Percentiles rank a stretch among this genome's conserved stretches.
Evolutionary conservation across 2,113 vertebrate genomes (phyloP).

Genomic region (Lagopus muta): DNA sequence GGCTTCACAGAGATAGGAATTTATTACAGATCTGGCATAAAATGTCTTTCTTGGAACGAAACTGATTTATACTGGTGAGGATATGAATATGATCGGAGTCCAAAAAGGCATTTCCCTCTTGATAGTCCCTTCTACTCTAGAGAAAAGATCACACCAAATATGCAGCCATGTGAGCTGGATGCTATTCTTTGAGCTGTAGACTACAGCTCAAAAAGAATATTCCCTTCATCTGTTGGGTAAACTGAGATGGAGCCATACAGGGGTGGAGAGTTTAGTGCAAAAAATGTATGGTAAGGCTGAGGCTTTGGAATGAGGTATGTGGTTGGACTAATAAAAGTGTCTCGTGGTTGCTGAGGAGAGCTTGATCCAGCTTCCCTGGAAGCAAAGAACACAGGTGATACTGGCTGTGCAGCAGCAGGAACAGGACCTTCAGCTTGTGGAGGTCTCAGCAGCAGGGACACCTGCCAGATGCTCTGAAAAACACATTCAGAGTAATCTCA

Average conservation of each 20-base stretch:
- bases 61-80: background rate
- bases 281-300: constrained; percentile 22
- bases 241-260: background rate
- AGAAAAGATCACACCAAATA: background rate
- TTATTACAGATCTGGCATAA: background rate
- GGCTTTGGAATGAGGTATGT: constrained; percentile 34
- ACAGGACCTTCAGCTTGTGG: constrained; percentile 14
- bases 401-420: background rate
- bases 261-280: constrained; percentile 42
- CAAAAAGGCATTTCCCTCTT: background rate
- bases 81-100: constrained; percentile 8
- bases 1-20: background rate
- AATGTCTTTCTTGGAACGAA: background rate
- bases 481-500: constrained; percentile 34
- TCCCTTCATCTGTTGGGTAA: constrained; percentile 27
- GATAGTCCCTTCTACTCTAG: background rate
- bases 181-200: background rate
- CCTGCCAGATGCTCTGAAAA: constrained; percentile 30
- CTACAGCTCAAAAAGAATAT: constrained; percentile 31
- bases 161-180: background rate
- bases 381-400: background rate
- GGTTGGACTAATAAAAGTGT: constrained; percentile 9
- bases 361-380: constrained; percentile 19
- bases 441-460: constrained; percentile 45
- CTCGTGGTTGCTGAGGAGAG: background rate